Base-by-base conservation (phyloP, 2,888 invertebrate species). In the Xestia rhomboidea region DNA sequence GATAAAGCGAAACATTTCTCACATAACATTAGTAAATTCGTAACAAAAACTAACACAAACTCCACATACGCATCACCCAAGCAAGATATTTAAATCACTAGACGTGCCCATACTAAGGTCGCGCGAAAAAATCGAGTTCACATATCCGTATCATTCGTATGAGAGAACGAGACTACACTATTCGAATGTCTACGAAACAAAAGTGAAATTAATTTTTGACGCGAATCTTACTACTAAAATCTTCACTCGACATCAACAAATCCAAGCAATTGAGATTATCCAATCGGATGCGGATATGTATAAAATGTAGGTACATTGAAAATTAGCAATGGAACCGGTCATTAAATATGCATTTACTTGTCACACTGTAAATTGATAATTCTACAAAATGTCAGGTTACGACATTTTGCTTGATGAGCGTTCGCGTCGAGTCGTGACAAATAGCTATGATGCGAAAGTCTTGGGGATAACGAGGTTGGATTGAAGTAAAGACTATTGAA, bases 291-390 rank as follows among this genome's bases (percentile, higher is more conserved):
- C 75, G 71, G 62, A 81, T 64, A 64, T 64, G 34, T 74, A 76
- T 51, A 79, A 67, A 15, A 51, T 66, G 27, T 71, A 62, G 44
- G 41, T 27, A 68, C 79, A 86, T 84, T 82, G 86, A 86, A 84
- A 79, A 87, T 87, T 86, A 84, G 84, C 79, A 74, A 87, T 81
- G 73, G 66, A 81, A 78, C 77, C 51, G 34, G n/a, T 69, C 80
- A 87, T 86, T 87, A 84, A 76, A 87, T 84, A 72, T 68, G 41
- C 86, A 86, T 86, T 86, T 81, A 78, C 80, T 68, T 77, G 84
- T 82, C 82, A 79, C 77, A 84, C 51, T 66, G 70, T 66, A 83
- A 85, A 87, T 84, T 86, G 87, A 79, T 85, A 82, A 85, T 85
- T 81, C 63, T 63, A 77, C 77, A 76, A 84, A 87, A 86, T 81